These are phyloP conservation scores for Tragelaphus imberbis DNA, from an alignment of 2,113 vertebrate genomes.

Conservation along the genomic window DNA sequence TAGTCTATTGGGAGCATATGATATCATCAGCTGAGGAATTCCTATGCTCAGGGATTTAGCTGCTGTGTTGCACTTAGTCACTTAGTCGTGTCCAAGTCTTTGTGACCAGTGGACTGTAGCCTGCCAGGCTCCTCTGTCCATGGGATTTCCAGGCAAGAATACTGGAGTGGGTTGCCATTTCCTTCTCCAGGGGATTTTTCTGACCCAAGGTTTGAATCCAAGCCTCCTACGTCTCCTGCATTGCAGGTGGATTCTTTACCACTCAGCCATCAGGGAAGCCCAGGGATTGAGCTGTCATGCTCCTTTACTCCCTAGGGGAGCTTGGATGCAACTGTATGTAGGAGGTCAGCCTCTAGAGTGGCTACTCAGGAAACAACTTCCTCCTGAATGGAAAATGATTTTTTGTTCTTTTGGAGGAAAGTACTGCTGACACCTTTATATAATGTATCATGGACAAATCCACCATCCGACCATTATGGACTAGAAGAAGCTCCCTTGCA, in stretches of 20 bases:
- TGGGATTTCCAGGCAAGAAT: not conserved
- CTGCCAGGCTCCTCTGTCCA: not conserved
- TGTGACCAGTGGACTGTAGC: not conserved
- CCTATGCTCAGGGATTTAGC: not conserved
- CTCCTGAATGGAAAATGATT: not conserved
- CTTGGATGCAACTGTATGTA: not conserved
- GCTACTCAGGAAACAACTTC: not conserved
- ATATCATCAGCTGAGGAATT: not conserved
- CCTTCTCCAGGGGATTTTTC: not conserved
- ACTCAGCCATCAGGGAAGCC: not conserved
- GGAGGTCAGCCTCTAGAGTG: not conserved
- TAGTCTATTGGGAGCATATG: not conserved
- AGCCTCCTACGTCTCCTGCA: not conserved
- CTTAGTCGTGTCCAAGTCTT: not conserved
- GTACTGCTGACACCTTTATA: not conserved
- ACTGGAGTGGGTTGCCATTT: not conserved
- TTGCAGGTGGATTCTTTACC: not conserved
- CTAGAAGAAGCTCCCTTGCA: not conserved
- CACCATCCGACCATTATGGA: not conserved
- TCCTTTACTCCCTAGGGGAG: not conserved
- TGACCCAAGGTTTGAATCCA: not conserved
- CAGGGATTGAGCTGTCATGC: not conserved
- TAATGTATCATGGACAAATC: not conserved
- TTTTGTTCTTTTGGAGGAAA: not conserved
- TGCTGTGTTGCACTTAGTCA: not conserved